phyloP scores from a whole-genome alignment of 2,113 vertebrate genomes.

The Ceyx margarethae region DNA sequence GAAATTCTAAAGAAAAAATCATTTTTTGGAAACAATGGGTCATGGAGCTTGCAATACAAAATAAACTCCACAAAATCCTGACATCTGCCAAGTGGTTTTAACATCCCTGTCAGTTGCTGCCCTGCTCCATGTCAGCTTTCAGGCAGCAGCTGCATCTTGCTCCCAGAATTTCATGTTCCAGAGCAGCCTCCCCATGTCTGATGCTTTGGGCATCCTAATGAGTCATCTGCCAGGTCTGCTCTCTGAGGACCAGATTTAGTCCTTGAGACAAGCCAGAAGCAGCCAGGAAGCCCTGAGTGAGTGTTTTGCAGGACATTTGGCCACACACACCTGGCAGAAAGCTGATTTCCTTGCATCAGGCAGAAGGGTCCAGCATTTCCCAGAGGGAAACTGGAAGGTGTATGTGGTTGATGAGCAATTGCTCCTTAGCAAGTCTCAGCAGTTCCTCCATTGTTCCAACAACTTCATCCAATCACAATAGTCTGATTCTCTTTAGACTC shows the following conservation, averaged over 20 bases:
- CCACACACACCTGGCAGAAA: rapidly evolving
- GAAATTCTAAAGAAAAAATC: slow-evolving; percentile 8
- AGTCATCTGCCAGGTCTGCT: not conserved
- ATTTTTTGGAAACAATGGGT: slow-evolving; percentile 1
- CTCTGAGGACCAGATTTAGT: not conserved
- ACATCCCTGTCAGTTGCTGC: not conserved
- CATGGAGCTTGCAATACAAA: not conserved
- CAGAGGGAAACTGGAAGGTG: not conserved
- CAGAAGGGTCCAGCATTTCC: not conserved
- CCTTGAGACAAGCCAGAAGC: not conserved
- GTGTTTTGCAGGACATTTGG: not conserved
- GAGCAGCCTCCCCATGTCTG: not conserved
- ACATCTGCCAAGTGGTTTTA: slow-evolving; percentile 4
- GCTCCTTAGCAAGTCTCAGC: not conserved
- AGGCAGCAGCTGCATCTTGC: slow-evolving; percentile 21
- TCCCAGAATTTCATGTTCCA: slow-evolving; percentile 30
- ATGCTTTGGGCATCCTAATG: slow-evolving; percentile 15
- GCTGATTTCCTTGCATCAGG: not conserved
- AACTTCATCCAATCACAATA: not conserved
- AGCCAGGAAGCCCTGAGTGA: not conserved
- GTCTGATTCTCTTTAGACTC: not conserved
- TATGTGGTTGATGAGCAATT: not conserved
- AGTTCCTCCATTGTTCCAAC: not conserved
- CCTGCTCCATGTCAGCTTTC: not conserved
- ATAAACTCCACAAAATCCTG: not conserved